phyloP scores from a whole-genome alignment of 1,140 invertebrate species.

The Sesamia nonagrioides region DNA sequence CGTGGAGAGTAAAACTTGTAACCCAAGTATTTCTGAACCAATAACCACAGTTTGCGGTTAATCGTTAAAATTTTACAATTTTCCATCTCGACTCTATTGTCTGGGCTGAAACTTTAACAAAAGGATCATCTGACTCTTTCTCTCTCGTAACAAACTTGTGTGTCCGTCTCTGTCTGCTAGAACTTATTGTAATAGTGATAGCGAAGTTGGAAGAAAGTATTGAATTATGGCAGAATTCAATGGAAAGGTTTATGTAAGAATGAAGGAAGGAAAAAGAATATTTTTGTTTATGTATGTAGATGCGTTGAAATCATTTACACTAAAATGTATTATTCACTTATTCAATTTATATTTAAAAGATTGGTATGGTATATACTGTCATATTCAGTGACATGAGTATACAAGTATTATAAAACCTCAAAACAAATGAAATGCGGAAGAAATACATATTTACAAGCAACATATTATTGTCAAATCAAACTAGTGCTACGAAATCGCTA shows the following conservation, averaged over 20 bases:
- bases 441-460: too few species aligned
- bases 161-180: constrained; percentile 56
- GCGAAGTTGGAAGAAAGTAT: constrained; percentile 74
- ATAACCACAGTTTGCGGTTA: constrained; percentile 36
- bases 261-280: not conserved
- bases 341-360: too few species aligned
- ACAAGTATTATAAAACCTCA: too few species aligned
- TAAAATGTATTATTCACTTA: too few species aligned
- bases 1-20: constrained; percentile 14
- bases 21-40: constrained; percentile 15
- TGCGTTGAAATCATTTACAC: not conserved
- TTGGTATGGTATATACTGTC: too few species aligned
- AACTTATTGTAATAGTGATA: constrained; percentile 77
- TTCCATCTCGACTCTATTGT: constrained; percentile 56
- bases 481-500: not conserved
- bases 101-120: constrained; percentile 70
- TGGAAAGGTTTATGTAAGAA: constrained; percentile 51
- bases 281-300: not conserved
- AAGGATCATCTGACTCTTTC: constrained; percentile 59
- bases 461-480: too few species aligned
- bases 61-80: constrained; percentile 69
- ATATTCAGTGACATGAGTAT: too few species aligned
- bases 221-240: constrained; percentile 66
- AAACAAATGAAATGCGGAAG: too few species aligned
- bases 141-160: constrained; percentile 16